Evolutionary conservation across 2,888 invertebrate genomes (phyloP), one percentile per base, ranked within the genome.

Genomic region (Plagiodera versicolora): DNA sequence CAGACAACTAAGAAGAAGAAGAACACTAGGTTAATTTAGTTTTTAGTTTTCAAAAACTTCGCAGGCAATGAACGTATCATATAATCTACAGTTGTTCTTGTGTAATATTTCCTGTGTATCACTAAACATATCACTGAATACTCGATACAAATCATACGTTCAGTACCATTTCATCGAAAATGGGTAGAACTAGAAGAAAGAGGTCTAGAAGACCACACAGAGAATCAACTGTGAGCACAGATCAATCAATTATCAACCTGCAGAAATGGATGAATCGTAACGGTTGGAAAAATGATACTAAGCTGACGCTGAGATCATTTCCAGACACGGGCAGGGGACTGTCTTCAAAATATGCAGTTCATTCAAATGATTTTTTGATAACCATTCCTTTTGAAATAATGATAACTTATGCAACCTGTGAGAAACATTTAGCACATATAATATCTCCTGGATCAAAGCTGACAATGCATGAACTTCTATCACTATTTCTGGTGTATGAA

Each of bases 311-410:
- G n/a, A 82, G 84, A 6, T 72, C 82, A 58, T 93, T 91, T 77
- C 66, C 81, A 20, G 74, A 80, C 9, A 92, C 91, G 4, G 93
- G 92, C 8, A 84, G 94, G 58, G 94, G 94, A 18, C 81, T 94
- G 19, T 83, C 86, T 71, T 86, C 90, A 0, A 85, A 83, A 70
- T 81, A 78, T 67, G 78, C 77, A 45, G 81, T 91, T 32, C 69
- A 73, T 8, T 72, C 81, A 19, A 86, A 86, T 52, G 87, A 89
- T 70, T 81, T 83, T 66, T 77, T 89, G 10, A 84, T 89, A 60
- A 83, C 82, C 67, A 74, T 89, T 59, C 89, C 89, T 1, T 74
- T 85, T 20, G 80, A 84, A 68, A 76, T 85, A 60, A 83, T 89
- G 53, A 84, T 89, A 50, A 87, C 72, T 1, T 74, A 64, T 32